Evolutionary conservation across 1,140 invertebrate genomes (phyloP).

Genomic region (Euschistus heros): DNA sequence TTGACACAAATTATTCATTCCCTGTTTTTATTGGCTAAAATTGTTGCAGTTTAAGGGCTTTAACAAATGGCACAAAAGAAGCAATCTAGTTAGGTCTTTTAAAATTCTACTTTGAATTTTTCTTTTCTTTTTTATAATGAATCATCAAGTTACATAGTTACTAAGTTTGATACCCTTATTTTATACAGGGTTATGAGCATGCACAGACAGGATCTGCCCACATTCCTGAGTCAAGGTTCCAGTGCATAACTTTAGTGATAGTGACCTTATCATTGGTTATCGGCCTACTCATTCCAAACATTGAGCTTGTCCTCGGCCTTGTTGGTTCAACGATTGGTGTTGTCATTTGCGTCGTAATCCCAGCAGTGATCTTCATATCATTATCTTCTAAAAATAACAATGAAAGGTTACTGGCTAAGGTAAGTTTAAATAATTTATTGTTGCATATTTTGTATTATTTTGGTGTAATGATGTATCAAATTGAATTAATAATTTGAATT

Average conservation of each 20-base stretch:
- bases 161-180: not conserved
- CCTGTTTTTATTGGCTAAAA: too few species aligned
- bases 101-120: too few species aligned
- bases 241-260: constrained; percentile 65
- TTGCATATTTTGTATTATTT: too few species aligned
- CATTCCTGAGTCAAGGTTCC: constrained; percentile 71
- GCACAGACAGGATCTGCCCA: constrained; percentile 39
- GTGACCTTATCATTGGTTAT: constrained; percentile 60
- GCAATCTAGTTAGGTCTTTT: too few species aligned
- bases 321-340: constrained; percentile 91
- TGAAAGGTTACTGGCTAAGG: constrained; percentile 58
- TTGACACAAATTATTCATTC: too few species aligned
- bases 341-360: constrained; percentile 86
- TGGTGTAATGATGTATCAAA: too few species aligned
- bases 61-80: too few species aligned
- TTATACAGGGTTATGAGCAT: constrained; percentile 27
- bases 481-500: too few species aligned
- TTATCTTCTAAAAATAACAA: constrained; percentile 61
- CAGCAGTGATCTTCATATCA: constrained; percentile 63
- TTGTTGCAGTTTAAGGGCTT: too few species aligned
- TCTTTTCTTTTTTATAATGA: too few species aligned
- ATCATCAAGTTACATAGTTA: too few species aligned
- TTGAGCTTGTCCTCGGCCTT: constrained; percentile 84
- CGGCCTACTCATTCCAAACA: constrained; percentile 71
- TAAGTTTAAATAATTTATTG: too few species aligned